These are phyloP conservation scores for Astreopora myriophthalma DNA, from an alignment of 64 coral and sea anemone genomes.

Conservation along the genomic window DNA sequence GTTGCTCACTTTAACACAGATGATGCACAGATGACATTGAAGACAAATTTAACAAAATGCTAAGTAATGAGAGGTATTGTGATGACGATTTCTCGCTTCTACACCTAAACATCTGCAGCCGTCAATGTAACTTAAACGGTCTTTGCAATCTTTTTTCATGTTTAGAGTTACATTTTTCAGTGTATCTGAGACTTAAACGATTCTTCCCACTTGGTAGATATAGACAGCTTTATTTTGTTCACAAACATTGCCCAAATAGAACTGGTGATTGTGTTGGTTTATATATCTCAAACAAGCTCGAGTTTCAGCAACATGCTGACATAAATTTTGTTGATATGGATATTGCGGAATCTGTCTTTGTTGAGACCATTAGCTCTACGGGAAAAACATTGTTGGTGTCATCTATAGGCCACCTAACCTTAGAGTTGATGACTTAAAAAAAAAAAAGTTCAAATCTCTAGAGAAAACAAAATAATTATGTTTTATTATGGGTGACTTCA, in stretches of 20 bases:
- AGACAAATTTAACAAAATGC: not conserved
- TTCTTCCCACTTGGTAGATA: too few relatives aligned
- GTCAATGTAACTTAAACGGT: not conserved
- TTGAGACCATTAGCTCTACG: not conserved
- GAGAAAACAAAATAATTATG: conserved; percentile 45
- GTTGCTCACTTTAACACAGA: not conserved
- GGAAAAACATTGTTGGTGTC: conserved; percentile 12
- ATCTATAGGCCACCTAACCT: conserved; percentile 45
- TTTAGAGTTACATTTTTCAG: too few relatives aligned
- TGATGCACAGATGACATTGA: not conserved
- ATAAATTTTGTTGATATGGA: not conserved
- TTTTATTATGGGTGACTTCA: conserved; percentile 39
- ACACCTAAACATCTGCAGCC: not conserved
- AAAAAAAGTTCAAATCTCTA: not conserved
- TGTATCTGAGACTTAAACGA: too few relatives aligned
- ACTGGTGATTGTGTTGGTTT: too few relatives aligned
- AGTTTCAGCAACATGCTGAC: too few relatives aligned
- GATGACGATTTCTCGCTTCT: not conserved
- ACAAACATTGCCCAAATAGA: too few relatives aligned
- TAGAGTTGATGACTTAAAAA: not conserved
- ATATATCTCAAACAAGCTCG: too few relatives aligned
- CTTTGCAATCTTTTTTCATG: not conserved
- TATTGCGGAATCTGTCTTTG: not conserved
- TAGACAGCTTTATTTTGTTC: too few relatives aligned
- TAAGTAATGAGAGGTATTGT: not conserved